phyloP scores from a whole-genome alignment of 35 echinoderm and acorn worm genomes.

The Apostichopus parvimensis region DNA sequence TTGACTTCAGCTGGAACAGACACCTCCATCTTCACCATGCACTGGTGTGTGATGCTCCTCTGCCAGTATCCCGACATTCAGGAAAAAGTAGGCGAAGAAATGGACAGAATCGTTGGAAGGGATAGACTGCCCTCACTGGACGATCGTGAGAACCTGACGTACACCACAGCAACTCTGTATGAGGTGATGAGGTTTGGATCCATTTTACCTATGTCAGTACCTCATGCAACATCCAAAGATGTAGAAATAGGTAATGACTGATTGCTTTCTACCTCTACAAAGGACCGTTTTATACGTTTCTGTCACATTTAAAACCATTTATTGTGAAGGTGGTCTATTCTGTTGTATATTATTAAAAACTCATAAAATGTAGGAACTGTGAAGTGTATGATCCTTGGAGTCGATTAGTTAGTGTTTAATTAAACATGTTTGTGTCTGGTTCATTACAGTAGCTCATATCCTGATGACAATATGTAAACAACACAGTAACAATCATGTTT shows the following conservation, averaged over 20 bases:
- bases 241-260: constrained; percentile 14
- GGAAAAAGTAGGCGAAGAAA: constrained; percentile 41
- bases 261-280: neutral
- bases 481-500: too few species aligned
- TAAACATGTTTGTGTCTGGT: too few species aligned
- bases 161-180: neutral
- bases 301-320: neutral
- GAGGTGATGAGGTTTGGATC: neutral
- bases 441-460: too few species aligned
- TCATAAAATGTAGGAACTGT: neutral
- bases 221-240: constrained; percentile 30
- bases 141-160: neutral
- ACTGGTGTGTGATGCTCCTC: constrained; percentile 38
- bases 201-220: constrained; percentile 3
- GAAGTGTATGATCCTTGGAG: neutral
- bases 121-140: constrained; percentile 41
- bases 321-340: neutral
- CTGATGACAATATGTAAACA: too few species aligned
- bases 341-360: neutral
- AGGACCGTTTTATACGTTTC: neutral
- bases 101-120: constrained; percentile 47
- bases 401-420: too few species aligned
- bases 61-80: constrained; percentile 50
- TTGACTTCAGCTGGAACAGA: constrained; percentile 54
- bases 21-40: constrained; percentile 47